Percentiles rank a stretch among this genome's conserved stretches.
phyloP scores from a whole-genome alignment of 1,140 invertebrate species.

The Drosophila athabasca region DNA sequence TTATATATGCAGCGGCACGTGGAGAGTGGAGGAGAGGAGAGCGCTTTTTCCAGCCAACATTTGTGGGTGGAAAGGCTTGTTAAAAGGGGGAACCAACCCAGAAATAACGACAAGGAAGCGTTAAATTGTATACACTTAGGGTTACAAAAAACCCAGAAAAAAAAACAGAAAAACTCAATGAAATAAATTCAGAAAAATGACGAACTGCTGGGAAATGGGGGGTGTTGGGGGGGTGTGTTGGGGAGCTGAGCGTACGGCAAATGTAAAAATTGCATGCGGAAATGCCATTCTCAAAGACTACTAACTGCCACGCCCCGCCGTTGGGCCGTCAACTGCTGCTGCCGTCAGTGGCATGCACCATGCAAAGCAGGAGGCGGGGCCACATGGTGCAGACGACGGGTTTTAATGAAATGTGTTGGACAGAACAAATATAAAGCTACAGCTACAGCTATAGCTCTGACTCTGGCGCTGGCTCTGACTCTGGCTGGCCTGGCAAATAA shows the following conservation, averaged over 20 bases:
- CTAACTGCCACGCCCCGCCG: slow-evolving; percentile 59
- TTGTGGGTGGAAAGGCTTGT: slow-evolving; percentile 39
- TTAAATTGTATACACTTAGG: slow-evolving; percentile 80
- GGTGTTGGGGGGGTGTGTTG: no score
- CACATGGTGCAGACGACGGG: slow-evolving; percentile 12
- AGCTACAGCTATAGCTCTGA: slow-evolving; percentile 25
- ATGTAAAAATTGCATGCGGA: slow-evolving; percentile 80
- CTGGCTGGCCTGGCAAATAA: slow-evolving; percentile 55
- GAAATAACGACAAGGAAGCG: slow-evolving; percentile 52
- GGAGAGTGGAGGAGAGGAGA: not conserved
- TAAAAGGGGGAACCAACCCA: slow-evolving; percentile 24
- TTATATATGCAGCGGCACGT: slow-evolving; percentile 30
- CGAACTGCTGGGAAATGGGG: slow-evolving; percentile 13
- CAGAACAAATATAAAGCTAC: slow-evolving; percentile 71
- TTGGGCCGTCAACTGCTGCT: slow-evolving; percentile 16
- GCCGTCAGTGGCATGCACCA: slow-evolving; percentile 44
- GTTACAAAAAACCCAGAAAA: slow-evolving; percentile 28
- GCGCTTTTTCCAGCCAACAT: slow-evolving; percentile 24
- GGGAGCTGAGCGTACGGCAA: slow-evolving; percentile 30
- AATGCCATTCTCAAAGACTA: slow-evolving; percentile 77
- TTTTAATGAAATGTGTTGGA: slow-evolving; percentile 75
- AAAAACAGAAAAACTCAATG: slow-evolving; percentile 17
- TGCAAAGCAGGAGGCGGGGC: slow-evolving; percentile 63
- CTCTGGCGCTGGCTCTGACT: slow-evolving; percentile 1
- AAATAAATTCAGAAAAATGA: slow-evolving; percentile 54